A percentile compares a stretch with the other conserved stretches of the same genome.
phyloP scores from a whole-genome alignment of 2,888 invertebrate species.

The Lamellibrachia columna region DNA sequence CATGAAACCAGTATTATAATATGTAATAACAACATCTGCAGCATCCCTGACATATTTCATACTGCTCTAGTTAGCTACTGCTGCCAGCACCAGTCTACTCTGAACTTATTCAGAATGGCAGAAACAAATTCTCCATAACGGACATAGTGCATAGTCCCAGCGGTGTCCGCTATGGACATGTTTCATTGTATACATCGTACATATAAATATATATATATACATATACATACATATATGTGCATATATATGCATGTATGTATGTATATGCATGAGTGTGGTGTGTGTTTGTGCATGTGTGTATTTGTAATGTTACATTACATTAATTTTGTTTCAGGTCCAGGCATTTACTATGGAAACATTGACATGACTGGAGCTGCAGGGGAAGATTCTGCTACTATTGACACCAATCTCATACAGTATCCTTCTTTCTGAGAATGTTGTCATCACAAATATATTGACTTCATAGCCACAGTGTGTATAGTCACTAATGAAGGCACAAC shows the following conservation, averaged over 20 bases:
- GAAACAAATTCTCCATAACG: background rate
- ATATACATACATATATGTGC: too few relatives aligned
- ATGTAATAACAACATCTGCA: too few relatives aligned
- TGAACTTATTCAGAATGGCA: background rate
- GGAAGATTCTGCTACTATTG: constrained; percentile 53
- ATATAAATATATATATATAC: too few relatives aligned
- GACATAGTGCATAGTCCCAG: too few relatives aligned
- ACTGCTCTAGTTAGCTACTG: background rate
- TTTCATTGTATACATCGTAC: too few relatives aligned
- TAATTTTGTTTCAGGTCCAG: constrained; percentile 69
- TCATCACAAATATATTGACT: background rate
- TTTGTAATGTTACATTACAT: background rate
- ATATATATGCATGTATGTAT: too few relatives aligned
- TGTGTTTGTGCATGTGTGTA: too few relatives aligned
- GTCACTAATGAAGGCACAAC: background rate
- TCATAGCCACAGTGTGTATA: background rate
- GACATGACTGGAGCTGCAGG: constrained; percentile 57
- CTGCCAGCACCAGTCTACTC: background rate
- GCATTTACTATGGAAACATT: constrained; percentile 83
- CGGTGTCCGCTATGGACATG: too few relatives aligned
- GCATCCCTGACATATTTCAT: too few relatives aligned
- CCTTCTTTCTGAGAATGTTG: constrained; percentile 24
- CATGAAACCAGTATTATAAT: too few relatives aligned
- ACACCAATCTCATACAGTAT: constrained; percentile 56
- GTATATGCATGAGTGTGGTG: too few relatives aligned